Conservation (phyloP, 2,888 invertebrate species). For the Sminthurides aquaticus region DNA sequence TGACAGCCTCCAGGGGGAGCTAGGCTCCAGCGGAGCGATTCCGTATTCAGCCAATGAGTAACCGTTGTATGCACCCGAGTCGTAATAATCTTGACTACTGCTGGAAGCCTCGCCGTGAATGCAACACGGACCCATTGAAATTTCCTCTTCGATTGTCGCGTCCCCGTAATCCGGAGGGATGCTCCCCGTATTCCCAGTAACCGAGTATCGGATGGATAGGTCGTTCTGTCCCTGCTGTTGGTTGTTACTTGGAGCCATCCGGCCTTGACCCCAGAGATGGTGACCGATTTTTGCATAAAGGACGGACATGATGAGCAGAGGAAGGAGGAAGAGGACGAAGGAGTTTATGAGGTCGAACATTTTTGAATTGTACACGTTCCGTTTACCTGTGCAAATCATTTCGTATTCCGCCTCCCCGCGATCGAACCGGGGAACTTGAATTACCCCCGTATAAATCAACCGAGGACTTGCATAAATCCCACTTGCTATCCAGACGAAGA, state of each 20-base stretch:
- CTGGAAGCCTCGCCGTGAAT: no score
- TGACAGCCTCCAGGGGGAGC: no score
- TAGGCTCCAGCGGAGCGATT: no score
- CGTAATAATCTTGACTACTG: no score
- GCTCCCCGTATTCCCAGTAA: not conserved
- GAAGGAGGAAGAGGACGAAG: slow-evolving; percentile 71
- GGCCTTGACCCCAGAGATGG: slow-evolving; percentile 50
- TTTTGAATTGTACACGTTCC: slow-evolving; percentile 69
- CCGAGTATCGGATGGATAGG: not conserved
- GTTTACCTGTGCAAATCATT: slow-evolving; percentile 66
- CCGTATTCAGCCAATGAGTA: no score
- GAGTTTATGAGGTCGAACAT: slow-evolving; percentile 74
- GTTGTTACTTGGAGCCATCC: not conserved
- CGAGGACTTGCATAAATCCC: slow-evolving; percentile 75
- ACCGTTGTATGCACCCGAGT: no score
- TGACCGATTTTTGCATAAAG: slow-evolving; percentile 77
- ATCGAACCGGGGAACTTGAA: slow-evolving; percentile 47
- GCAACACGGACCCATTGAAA: no score
- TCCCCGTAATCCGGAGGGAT: not conserved
- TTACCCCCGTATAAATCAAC: slow-evolving; percentile 73
- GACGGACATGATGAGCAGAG: slow-evolving; percentile 66
- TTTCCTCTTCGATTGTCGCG: not conserved
- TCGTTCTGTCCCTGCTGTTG: not conserved
- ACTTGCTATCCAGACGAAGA: slow-evolving; percentile 72
- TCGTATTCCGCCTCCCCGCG: slow-evolving; percentile 55